Percentiles rank a stretch among this genome's conserved stretches.
Evolutionary conservation across 2,113 vertebrate species (phyloP).

Genomic region (Rhodinocichla rosea): DNA sequence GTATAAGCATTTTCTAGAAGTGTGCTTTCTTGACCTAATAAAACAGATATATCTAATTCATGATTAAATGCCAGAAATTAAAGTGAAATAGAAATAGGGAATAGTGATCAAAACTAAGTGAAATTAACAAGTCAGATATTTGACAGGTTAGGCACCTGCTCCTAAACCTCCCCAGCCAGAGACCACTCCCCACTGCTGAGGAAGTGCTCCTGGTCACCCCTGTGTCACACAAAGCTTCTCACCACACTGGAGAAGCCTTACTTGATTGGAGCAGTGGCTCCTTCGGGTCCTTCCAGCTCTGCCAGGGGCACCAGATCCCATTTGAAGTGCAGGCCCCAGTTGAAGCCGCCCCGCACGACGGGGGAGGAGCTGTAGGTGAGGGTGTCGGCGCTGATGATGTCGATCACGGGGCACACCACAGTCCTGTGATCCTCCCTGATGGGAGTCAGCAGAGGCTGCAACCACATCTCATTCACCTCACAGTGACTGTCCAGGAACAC

Average conservation of each 20-base stretch:
- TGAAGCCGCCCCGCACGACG: slow-evolving; percentile 92
- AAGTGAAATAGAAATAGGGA: background rate
- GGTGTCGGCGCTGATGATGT: slow-evolving; percentile 96
- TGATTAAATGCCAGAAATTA: background rate
- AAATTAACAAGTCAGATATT: background rate
- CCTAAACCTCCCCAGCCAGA: background rate
- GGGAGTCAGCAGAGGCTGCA: slow-evolving; percentile 85
- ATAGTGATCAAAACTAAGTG: background rate
- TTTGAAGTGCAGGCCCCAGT: slow-evolving; percentile 99
- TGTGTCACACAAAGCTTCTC: background rate
- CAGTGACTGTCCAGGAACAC: slow-evolving; percentile 98
- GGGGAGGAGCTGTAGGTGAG: slow-evolving; percentile 92
- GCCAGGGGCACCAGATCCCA: slow-evolving; percentile 92
- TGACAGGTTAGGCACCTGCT: background rate
- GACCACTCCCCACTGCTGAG: background rate
- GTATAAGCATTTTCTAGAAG: background rate
- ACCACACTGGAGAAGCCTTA: slow-evolving; percentile 26
- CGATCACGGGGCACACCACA: slow-evolving; percentile 95
- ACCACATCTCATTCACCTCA: slow-evolving; percentile 90
- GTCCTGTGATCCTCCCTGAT: slow-evolving; percentile 77
- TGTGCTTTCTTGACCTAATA: background rate
- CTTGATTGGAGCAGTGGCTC: slow-evolving; percentile 84
- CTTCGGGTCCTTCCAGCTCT: slow-evolving; percentile 79
- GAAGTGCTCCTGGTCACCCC: background rate
- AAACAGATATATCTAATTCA: background rate